Percentiles rank a stretch among this genome's conserved stretches.
Evolutionary conservation across 2,113 vertebrate species (phyloP).

Genomic region (Athene noctua): DNA sequence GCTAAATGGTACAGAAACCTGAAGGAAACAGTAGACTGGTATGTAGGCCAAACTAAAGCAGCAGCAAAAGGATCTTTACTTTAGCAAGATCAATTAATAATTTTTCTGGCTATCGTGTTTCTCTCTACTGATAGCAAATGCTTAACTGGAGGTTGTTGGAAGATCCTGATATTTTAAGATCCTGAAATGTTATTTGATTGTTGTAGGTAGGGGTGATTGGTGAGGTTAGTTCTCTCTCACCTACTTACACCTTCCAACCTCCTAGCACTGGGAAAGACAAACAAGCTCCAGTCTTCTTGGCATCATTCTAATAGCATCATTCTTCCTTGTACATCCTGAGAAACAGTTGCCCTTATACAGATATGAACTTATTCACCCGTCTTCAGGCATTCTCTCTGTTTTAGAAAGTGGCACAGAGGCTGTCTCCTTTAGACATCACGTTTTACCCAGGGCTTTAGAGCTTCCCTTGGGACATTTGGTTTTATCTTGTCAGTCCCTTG

Average conservation of each 20-base stretch:
- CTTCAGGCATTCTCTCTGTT: background rate
- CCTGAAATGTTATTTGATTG: background rate
- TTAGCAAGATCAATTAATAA: background rate
- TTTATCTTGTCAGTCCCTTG: background rate
- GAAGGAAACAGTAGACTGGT: background rate
- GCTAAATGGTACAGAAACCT: background rate
- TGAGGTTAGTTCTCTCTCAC: background rate
- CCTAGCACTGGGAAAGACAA: background rate
- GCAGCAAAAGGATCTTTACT: background rate
- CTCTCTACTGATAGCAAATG: background rate
- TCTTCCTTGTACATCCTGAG: background rate
- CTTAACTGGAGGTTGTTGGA: background rate
- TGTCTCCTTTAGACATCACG: background rate
- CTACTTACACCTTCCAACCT: background rate
- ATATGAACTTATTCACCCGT: background rate
- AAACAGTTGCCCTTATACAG: accelerated
- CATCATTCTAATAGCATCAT: background rate
- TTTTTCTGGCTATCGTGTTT: background rate
- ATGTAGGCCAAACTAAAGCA: background rate
- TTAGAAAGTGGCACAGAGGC: background rate
- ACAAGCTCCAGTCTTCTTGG: background rate
- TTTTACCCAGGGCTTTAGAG: background rate
- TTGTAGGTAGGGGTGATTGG: background rate
- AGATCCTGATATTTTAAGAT: background rate
- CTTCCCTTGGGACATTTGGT: background rate